A percentile compares a stretch with the other conserved stretches of the same genome.
These are phyloP conservation scores for Pollenia labialis DNA, from an alignment of 2,888 invertebrate species.

Conservation along the genomic window DNA sequence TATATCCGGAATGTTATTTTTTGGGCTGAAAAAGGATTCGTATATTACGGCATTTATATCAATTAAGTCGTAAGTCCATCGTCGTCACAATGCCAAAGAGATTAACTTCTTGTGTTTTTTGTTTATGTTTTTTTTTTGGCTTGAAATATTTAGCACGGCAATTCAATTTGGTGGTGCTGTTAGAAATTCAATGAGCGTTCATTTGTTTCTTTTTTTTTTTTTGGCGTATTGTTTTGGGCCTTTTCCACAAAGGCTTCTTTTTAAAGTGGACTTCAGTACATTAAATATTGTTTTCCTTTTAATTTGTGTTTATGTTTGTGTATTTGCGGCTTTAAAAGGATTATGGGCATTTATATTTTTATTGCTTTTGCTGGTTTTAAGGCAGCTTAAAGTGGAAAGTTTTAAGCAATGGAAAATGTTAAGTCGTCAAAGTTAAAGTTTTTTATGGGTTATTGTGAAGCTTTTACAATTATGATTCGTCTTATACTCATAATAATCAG, in stretches of 20 bases:
- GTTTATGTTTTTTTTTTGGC: neutral
- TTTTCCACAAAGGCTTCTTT: neutral
- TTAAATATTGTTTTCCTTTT: neutral
- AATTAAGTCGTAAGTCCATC: constrained; percentile 13
- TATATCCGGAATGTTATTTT: constrained; percentile 1
- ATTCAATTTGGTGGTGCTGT: constrained; percentile 9
- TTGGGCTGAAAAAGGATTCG: neutral
- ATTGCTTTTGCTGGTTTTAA: constrained; percentile 7
- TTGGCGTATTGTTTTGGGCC: neutral
- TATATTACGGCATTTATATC: constrained; percentile 31
- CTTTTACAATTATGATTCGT: too few species aligned
- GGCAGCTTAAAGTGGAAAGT: neutral
- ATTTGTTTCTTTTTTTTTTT: neutral
- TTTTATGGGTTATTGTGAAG: too few species aligned
- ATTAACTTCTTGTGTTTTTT: neutral
- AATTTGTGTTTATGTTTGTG: constrained; percentile 13
- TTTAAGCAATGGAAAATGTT: neutral
- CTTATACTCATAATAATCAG: too few species aligned
- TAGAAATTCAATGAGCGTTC: constrained; percentile 15
- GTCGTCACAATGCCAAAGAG: neutral
- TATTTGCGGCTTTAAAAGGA: constrained; percentile 10
- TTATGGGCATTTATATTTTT: constrained; percentile 21
- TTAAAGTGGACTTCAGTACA: neutral
- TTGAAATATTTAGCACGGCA: neutral
- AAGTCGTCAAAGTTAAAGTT: too few species aligned